Base-by-base conservation (phyloP, 2,797 vertebrate genomes). In the Chanos chanos region DNA sequence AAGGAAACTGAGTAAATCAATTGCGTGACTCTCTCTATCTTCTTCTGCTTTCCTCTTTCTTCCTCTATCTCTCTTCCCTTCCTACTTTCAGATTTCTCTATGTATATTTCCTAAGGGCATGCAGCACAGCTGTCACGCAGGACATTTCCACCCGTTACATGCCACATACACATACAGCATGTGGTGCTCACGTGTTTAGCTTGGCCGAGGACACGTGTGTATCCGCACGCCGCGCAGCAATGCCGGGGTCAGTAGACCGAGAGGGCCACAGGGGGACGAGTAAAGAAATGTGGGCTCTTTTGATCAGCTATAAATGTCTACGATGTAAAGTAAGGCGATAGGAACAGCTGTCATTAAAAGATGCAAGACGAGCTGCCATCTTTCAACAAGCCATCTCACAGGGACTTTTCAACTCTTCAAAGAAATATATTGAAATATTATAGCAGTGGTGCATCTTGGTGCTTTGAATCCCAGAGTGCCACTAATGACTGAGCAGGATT, bases 341-440 rank as follows among this genome's bases (percentile, higher is more conserved):
- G 56, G 37, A 13, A 43, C 9, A 13, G 24, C 13, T 19, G 41
- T 53, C 56, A 19, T 15, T 41, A 28, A 19, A 56, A 13, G 8
- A 13, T n/a, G n/a, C n/a, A n/a, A 22, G 24, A 25, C 7, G 24
- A 15, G 36, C 24, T 43, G 22, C 10, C 4, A 5, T 22, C 12
- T 15, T 13, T 30, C n/a, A 5, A 13, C 37, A 4, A 28, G 41
- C 28, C 0, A 8, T 74, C 73, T 63, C 71, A n/a, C 5, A 71
- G 68, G 81, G 37, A n/a, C 16, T 43, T 44, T 66, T 7, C 66
- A 75, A 74, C 77, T 83, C 74, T 82, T 83, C 70, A 81, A 78
- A 83, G 74, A 60, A 81, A 68, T 81, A n/a, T n/a, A 77, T 81
- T 77, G 80, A 82, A 84, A 81, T 65, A 68, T 78, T 75, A 79